Percentiles rank a stretch among this genome's conserved stretches.
These are phyloP conservation scores for Zootoca vivipara DNA, from an alignment of 2,113 vertebrate genomes.

Conservation along the genomic window DNA sequence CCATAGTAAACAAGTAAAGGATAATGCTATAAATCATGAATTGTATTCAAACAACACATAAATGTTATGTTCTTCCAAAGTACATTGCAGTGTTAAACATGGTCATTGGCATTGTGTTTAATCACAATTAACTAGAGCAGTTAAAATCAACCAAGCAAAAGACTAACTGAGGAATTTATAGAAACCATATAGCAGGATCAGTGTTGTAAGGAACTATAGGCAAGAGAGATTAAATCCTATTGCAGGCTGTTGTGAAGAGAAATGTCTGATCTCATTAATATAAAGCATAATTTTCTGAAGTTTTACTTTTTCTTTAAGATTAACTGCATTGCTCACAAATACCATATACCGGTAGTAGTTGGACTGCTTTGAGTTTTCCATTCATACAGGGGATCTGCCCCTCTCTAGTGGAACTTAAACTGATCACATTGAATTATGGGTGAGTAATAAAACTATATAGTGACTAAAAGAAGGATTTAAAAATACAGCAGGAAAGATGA, in stretches of 20 bases:
- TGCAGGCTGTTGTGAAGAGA: constrained; percentile 49
- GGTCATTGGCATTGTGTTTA: constrained; percentile 25
- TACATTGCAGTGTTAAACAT: constrained; percentile 25
- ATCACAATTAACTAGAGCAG: constrained; percentile 49
- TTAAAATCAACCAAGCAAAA: constrained; percentile 49
- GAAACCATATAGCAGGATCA: constrained; percentile 27
- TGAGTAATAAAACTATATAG: constrained; percentile 63
- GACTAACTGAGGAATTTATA: constrained; percentile 49
- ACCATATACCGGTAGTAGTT: constrained; percentile 43
- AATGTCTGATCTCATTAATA: constrained; percentile 64
- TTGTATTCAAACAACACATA: neutral
- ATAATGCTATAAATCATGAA: constrained; percentile 19
- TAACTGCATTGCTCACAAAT: constrained; percentile 67
- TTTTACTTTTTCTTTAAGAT: constrained; percentile 69
- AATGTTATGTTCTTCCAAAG: accelerated
- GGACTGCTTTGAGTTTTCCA: constrained; percentile 46
- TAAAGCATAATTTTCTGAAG: constrained; percentile 55
- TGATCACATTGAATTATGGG: constrained; percentile 60
- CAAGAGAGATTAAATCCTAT: constrained; percentile 56
- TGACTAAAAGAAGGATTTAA: constrained; percentile 64
- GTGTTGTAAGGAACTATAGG: constrained; percentile 49
- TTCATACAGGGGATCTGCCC: constrained; percentile 53
- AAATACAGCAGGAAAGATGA: constrained; percentile 48
- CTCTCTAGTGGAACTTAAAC: constrained; percentile 59
- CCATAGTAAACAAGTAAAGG: constrained; percentile 24